Percentiles rank a stretch among this genome's conserved stretches.
phyloP scores from a whole-genome alignment of 2,797 vertebrate genomes.

The Alfaro cultratus region DNA sequence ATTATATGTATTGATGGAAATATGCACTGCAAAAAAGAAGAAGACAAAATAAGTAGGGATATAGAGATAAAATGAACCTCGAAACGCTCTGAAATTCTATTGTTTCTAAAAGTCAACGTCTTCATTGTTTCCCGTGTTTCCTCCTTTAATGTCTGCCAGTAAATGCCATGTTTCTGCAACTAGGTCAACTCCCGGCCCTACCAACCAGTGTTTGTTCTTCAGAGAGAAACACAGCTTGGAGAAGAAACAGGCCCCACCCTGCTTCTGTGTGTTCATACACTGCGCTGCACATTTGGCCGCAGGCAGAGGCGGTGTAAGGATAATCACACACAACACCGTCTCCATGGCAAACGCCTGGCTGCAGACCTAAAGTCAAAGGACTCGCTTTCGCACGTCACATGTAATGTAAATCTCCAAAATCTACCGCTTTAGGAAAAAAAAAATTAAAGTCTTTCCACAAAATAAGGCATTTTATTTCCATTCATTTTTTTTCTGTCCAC shows the following conservation, averaged over 20 bases:
- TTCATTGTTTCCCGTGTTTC: background rate
- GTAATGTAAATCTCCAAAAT: background rate
- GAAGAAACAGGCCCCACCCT: conserved; percentile 42
- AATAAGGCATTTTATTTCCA: background rate
- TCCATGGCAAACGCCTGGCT: conserved; percentile 53
- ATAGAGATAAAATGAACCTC: background rate
- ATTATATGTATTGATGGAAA: background rate
- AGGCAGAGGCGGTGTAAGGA: conserved; percentile 34
- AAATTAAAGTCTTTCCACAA: too few relatives aligned
- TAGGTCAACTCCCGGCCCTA: conserved; percentile 39
- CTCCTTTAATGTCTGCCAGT: background rate
- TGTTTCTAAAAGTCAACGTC: background rate
- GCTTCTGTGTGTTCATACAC: conserved; percentile 14
- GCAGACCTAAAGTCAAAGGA: conserved; percentile 35
- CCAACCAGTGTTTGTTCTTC: conserved; percentile 54
- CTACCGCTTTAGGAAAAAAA: background rate
- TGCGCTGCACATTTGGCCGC: conserved; percentile 47
- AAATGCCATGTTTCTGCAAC: conserved; percentile 24
- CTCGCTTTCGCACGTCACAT: background rate
- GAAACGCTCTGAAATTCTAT: background rate
- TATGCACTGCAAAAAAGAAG: background rate
- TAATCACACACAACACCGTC: conserved; percentile 62
- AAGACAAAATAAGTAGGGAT: background rate
- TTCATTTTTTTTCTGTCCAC: background rate
- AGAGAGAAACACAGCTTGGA: conserved; percentile 27